A percentile compares a stretch with the other conserved stretches of the same genome.
phyloP scores from a whole-genome alignment of 2,797 vertebrate species.

The Sandelia bainsii region DNA sequence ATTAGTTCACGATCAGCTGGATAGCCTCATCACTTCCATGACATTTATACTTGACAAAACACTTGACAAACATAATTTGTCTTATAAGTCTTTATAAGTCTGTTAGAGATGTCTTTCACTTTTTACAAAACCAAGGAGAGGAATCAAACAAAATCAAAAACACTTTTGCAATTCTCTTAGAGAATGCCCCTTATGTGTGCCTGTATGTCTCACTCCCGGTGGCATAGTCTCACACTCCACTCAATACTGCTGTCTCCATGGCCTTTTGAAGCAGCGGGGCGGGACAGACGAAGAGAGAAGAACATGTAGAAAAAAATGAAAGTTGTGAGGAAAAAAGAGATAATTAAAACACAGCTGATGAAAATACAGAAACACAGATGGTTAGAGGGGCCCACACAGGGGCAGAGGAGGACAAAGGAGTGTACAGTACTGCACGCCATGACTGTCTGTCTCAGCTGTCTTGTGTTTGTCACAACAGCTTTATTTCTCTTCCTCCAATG shows the following conservation, averaged over 20 bases:
- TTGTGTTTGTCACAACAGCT: constrained; percentile 62
- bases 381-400: constrained; percentile 20
- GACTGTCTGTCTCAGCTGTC: constrained; percentile 70
- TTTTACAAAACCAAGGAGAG: constrained; percentile 87
- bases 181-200: constrained; percentile 80
- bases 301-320: constrained; percentile 41
- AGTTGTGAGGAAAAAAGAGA: constrained; percentile 51
- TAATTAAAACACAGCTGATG: constrained; percentile 41
- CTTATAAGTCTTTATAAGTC: constrained; percentile 85
- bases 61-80: constrained; percentile 57
- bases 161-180: constrained; percentile 84
- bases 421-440: constrained; percentile 76
- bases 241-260: constrained; percentile 89
- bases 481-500: constrained; percentile 58
- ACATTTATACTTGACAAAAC: constrained; percentile 57
- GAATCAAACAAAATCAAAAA: constrained; percentile 74
- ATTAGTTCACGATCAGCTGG: constrained; percentile 10
- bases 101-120: constrained; percentile 82
- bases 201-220: constrained; percentile 66
- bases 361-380: constrained; percentile 54
- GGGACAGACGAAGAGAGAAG: constrained; percentile 54
- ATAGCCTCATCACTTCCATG: constrained; percentile 25
- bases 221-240: constrained; percentile 77
- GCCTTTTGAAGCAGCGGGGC: constrained; percentile 74
- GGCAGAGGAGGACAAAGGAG: constrained; percentile 55